These are phyloP conservation scores for Condylura cristata DNA, from an alignment of 2,113 vertebrate genomes.

Conservation along the genomic window DNA sequence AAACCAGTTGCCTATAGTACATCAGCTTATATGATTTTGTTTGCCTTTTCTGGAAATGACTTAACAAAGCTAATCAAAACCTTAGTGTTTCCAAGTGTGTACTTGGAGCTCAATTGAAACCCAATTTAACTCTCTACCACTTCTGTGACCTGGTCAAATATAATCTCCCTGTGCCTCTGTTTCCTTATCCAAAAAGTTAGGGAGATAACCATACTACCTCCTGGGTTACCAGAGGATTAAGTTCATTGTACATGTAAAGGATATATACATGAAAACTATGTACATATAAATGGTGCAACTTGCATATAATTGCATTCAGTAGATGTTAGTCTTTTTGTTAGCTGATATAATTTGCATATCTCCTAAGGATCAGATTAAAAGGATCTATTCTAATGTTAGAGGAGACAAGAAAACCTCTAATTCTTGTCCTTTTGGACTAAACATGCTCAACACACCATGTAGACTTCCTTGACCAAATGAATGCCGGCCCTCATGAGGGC, in stretches of 20 bases:
- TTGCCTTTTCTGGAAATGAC: neutral
- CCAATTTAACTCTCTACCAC: rapidly evolving
- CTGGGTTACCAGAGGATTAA: neutral
- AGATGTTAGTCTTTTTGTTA: neutral
- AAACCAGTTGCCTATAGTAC: neutral
- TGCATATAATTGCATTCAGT: neutral
- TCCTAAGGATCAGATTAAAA: neutral
- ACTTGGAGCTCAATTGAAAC: neutral
- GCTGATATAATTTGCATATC: neutral
- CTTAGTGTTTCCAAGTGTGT: neutral
- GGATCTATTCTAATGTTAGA: neutral
- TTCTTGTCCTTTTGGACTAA: neutral
- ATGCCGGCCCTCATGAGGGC: rapidly evolving
- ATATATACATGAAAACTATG: neutral
- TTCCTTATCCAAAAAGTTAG: neutral
- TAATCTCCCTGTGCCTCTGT: neutral
- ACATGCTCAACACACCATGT: neutral
- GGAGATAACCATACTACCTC: neutral
- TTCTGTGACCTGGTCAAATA: neutral
- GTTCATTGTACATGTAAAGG: neutral
- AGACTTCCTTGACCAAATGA: neutral
- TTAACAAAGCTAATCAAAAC: neutral
- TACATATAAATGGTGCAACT: neutral
- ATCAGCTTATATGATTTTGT: neutral
- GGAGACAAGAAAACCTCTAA: neutral